These are phyloP conservation scores for Ptychodera flava DNA, from an alignment of 35 echinoderm and acorn worm species.

Conservation along the genomic window DNA sequence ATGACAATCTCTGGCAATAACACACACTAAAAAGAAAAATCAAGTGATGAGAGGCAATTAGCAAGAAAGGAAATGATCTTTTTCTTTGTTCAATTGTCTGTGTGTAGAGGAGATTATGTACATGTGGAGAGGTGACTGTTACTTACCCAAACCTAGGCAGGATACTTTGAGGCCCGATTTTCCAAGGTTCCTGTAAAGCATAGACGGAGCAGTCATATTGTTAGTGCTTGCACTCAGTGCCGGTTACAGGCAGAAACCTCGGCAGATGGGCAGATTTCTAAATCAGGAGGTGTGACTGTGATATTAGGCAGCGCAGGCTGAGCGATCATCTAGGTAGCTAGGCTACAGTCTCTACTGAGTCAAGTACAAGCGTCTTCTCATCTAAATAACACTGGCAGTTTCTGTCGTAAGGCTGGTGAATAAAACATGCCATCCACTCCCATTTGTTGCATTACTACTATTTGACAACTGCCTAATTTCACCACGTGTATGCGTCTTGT, in stretches of 20 bases:
- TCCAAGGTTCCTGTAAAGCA: conserved; percentile 14
- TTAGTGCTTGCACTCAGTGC: background rate
- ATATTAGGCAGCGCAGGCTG: background rate
- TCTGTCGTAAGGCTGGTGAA: background rate
- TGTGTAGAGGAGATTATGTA: too few relatives aligned
- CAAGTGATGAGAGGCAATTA: too few relatives aligned
- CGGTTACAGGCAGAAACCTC: too few relatives aligned
- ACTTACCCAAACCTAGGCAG: conserved; percentile 18
- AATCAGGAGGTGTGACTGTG: background rate
- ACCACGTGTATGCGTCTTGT: background rate
- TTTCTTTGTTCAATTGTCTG: too few relatives aligned
- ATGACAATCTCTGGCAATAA: too few relatives aligned
- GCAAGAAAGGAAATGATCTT: too few relatives aligned
- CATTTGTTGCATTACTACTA: background rate
- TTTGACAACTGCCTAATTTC: background rate
- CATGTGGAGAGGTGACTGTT: too few relatives aligned
- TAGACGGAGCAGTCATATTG: background rate
- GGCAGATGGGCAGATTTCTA: background rate
- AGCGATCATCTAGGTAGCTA: background rate
- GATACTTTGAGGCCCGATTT: conserved; percentile 15
- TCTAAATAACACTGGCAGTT: background rate
- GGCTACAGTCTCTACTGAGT: background rate
- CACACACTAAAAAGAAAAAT: too few relatives aligned
- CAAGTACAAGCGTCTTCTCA: background rate
- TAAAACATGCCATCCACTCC: background rate